Conservation (phyloP, 2,888 invertebrate genomes). For the Doris montereyensis region DNA sequence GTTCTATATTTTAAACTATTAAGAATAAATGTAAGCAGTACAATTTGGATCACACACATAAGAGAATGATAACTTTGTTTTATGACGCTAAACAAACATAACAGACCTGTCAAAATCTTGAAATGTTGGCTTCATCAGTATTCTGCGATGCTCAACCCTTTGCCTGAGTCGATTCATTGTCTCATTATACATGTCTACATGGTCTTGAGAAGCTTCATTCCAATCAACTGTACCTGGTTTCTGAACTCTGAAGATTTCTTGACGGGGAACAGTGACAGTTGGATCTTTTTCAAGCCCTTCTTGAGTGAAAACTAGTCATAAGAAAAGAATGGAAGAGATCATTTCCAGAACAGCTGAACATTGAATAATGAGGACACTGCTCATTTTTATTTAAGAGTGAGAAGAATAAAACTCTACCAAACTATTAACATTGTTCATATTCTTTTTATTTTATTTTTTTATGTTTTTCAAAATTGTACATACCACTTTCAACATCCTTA, state of each 20-base stretch:
- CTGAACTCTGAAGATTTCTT: slow-evolving; percentile 68
- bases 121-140: slow-evolving; percentile 70
- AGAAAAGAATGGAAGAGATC: background rate
- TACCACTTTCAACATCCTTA: slow-evolving; percentile 71
- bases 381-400: background rate
- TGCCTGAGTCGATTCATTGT: slow-evolving; percentile 67
- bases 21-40: no score
- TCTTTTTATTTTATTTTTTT: no score
- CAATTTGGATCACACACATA: no score
- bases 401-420: background rate
- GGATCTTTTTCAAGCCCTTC: slow-evolving; percentile 70
- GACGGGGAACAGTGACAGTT: slow-evolving; percentile 62
- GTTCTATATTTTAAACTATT: no score
- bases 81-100: no score
- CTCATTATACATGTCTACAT: slow-evolving; percentile 58
- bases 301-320: slow-evolving; percentile 69
- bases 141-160: slow-evolving; percentile 65
- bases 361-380: no score
- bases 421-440: background rate
- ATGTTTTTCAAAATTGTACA: no score
- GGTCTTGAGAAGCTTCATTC: slow-evolving; percentile 64
- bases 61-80: no score
- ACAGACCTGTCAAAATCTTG: slow-evolving; percentile 72
- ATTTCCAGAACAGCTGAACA: no score
- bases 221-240: slow-evolving; percentile 71